Conservation (phyloP, 2,113 vertebrate genomes). For the Dromas ardeola region DNA sequence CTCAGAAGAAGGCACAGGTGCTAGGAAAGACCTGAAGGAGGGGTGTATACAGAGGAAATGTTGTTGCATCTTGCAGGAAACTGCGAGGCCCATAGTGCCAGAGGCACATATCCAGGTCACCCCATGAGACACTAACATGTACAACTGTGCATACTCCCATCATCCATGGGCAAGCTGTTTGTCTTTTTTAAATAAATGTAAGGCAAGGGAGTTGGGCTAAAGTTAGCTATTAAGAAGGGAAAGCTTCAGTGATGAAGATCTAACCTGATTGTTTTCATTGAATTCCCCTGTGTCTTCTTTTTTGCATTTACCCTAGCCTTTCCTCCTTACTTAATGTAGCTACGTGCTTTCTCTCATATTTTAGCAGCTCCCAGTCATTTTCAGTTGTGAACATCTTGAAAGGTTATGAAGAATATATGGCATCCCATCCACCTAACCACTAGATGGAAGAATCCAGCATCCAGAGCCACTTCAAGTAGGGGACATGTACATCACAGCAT, state of each 20-base stretch:
- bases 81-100: accelerated
- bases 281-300: background rate
- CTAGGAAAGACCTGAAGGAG: background rate
- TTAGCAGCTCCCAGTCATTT: background rate
- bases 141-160: background rate
- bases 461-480: background rate
- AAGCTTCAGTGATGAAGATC: background rate
- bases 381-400: background rate
- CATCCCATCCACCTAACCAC: background rate
- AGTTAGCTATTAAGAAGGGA: background rate
- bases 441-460: background rate
- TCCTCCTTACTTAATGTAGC: background rate
- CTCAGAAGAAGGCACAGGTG: background rate
- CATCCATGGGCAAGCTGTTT: background rate
- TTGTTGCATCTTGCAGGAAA: background rate
- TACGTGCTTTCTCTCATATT: background rate
- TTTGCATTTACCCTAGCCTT: background rate
- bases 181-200: background rate
- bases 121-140: background rate
- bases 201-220: background rate
- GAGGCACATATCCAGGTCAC: background rate
- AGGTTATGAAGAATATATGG: background rate
- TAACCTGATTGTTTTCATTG: background rate
- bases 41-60: accelerated
- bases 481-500: background rate